Percentiles rank a stretch among this genome's conserved stretches.
These are phyloP conservation scores for Choreutis nemorana DNA, from an alignment of 2,888 invertebrate species.

Conservation along the genomic window DNA sequence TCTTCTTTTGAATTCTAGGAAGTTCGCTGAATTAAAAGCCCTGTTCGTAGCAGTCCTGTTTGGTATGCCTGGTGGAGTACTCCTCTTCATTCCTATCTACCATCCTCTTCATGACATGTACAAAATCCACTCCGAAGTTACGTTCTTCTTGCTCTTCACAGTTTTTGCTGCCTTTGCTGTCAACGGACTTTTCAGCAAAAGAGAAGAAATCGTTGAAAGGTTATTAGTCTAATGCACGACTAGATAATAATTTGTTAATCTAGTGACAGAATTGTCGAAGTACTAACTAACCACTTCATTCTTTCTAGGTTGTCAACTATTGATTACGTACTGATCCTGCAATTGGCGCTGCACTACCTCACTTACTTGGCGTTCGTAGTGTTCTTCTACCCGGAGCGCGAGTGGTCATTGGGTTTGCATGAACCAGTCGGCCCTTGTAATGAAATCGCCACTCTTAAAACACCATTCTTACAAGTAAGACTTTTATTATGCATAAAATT, in stretches of 20 bases:
- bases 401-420: conserved; percentile 74
- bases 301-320: conserved; percentile 29
- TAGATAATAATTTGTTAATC: no score
- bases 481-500: background rate
- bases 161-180: conserved; percentile 68
- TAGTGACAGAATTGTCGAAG: no score
- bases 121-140: conserved; percentile 75
- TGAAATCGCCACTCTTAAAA: conserved; percentile 63
- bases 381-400: conserved; percentile 72
- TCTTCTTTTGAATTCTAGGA: conserved; percentile 18
- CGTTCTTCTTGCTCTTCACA: conserved; percentile 70
- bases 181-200: conserved; percentile 62
- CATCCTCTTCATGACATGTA: conserved; percentile 78
- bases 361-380: conserved; percentile 69
- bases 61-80: conserved; percentile 77
- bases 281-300: no score
- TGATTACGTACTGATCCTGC: conserved; percentile 48
- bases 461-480: conserved; percentile 73
- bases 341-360: conserved; percentile 69
- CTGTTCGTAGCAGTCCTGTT: conserved; percentile 67
- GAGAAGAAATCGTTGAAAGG: conserved; percentile 30
- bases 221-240: no score
- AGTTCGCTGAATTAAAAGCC: conserved; percentile 29
- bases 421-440: conserved; percentile 80
- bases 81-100: conserved; percentile 77